Percentiles rank a stretch among this genome's conserved stretches.
phyloP scores from a whole-genome alignment of 64 coral and sea anemone genomes.

The Hydrozoanthus tunicans region DNA sequence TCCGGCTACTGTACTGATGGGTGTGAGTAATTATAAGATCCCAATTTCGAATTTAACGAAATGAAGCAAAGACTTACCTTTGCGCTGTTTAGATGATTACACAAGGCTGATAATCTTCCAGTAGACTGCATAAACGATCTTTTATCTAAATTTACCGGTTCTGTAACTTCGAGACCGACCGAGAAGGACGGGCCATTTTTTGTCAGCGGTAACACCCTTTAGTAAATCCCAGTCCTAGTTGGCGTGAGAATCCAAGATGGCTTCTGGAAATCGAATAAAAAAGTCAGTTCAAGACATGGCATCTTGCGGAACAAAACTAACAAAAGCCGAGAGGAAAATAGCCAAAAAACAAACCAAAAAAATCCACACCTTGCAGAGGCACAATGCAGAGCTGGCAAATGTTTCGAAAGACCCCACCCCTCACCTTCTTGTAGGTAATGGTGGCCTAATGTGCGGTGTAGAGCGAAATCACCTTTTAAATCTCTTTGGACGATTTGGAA shows the following conservation, averaged over 20 bases:
- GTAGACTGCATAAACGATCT: constrained; percentile 18
- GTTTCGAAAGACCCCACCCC: constrained; percentile 78
- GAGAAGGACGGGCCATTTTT: neutral
- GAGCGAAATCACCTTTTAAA: constrained; percentile 66
- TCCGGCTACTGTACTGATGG: no score
- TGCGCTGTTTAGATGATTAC: constrained; percentile 5
- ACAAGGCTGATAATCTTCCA: constrained; percentile 34
- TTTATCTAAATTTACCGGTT: neutral
- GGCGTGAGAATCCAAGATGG: constrained; percentile 71
- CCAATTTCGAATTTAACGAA: neutral
- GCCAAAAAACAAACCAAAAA: constrained; percentile 81
- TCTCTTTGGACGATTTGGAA: constrained; percentile 84
- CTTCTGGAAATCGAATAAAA: constrained; percentile 58
- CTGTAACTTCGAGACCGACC: neutral
- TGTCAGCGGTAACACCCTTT: constrained; percentile 22
- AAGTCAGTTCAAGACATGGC: neutral
- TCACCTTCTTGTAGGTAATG: constrained; percentile 93
- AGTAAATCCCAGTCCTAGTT: constrained; percentile 4
- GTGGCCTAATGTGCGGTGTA: constrained; percentile 89
- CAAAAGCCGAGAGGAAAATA: constrained; percentile 89
- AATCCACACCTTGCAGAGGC: constrained; percentile 69
- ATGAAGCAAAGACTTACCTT: constrained; percentile 1
- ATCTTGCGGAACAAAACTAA: constrained; percentile 54
- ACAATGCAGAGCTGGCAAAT: constrained; percentile 61
- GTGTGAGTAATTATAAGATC: no score